A percentile compares a stretch with the other conserved stretches of the same genome.
phyloP scores from a whole-genome alignment of 2,888 invertebrate genomes.

The Rhagonycha fulva region DNA sequence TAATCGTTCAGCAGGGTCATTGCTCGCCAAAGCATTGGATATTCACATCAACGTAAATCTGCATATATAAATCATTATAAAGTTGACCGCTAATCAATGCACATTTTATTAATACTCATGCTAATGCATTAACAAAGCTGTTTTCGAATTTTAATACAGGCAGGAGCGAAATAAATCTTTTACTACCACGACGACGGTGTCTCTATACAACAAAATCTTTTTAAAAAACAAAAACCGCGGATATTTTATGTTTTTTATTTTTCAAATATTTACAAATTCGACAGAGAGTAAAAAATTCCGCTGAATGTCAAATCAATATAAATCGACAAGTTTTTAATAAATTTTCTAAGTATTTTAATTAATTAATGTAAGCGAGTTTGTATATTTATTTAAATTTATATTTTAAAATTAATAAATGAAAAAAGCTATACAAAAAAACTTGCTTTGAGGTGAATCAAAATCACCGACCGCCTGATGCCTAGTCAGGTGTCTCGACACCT shows the following conservation, averaged over 20 bases:
- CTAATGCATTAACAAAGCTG: constrained; percentile 27
- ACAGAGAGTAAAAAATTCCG: background rate
- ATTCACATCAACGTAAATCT: constrained; percentile 31
- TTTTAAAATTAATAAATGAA: background rate
- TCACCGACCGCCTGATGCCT: background rate
- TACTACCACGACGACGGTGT: background rate
- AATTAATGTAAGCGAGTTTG: background rate
- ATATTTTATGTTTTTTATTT: background rate
- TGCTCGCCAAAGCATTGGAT: constrained; percentile 28
- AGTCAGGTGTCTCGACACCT: background rate
- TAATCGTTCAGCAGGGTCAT: constrained; percentile 33
- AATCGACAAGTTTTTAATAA: background rate
- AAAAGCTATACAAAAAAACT: background rate
- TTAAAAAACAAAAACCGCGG: background rate
- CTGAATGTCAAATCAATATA: background rate
- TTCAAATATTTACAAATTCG: background rate
- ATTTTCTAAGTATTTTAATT: background rate
- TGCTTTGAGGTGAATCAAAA: background rate
- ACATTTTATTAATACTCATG: constrained; percentile 28
- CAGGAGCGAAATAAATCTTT: background rate
- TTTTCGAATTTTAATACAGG: constrained; percentile 27
- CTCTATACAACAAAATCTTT: background rate
- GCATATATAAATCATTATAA: constrained; percentile 31
- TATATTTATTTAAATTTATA: background rate
- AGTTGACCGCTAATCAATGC: constrained; percentile 29